phyloP scores from a whole-genome alignment of 2,888 invertebrate species.

The Drosophila greeni region DNA sequence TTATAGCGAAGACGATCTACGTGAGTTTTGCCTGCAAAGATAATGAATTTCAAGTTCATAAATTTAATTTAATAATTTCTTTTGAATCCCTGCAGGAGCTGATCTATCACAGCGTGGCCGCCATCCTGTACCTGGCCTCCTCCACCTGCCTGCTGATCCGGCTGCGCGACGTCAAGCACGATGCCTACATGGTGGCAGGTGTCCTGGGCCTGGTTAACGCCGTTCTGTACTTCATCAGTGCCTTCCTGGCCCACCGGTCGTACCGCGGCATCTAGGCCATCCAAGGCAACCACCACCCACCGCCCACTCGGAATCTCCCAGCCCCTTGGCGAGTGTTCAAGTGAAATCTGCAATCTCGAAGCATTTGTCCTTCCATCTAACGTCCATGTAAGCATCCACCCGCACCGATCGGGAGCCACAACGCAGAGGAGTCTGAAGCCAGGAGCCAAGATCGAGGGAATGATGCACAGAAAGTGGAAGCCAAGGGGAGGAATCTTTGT shows the following conservation, averaged over 20 bases:
- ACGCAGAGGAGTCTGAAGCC: not conserved
- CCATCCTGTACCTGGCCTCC: constrained; percentile 85
- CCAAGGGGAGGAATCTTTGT: constrained; percentile 47
- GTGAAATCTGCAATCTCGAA: constrained; percentile 40
- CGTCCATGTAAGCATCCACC: not conserved
- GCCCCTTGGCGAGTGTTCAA: constrained; percentile 32
- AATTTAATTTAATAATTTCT: no score
- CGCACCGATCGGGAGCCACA: not conserved
- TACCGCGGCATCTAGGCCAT: constrained; percentile 85
- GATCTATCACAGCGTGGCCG: constrained; percentile 88
- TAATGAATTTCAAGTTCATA: no score
- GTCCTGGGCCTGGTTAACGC: constrained; percentile 87
- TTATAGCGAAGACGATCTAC: constrained; percentile 86
- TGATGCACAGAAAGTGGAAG: constrained; percentile 16
- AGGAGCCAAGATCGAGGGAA: constrained; percentile 1
- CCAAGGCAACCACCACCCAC: not conserved
- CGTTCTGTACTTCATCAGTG: constrained; percentile 86
- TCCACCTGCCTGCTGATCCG: constrained; percentile 85
- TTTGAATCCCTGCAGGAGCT: constrained; percentile 88
- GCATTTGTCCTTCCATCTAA: constrained; percentile 32
- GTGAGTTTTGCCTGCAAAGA: no score
- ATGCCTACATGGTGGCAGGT: constrained; percentile 85
- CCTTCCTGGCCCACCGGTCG: constrained; percentile 86
- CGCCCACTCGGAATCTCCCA: constrained; percentile 21
- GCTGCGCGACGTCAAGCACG: constrained; percentile 82